Evolutionary conservation across 2,113 vertebrate species (phyloP).

Genomic region (Panthera uncia): DNA sequence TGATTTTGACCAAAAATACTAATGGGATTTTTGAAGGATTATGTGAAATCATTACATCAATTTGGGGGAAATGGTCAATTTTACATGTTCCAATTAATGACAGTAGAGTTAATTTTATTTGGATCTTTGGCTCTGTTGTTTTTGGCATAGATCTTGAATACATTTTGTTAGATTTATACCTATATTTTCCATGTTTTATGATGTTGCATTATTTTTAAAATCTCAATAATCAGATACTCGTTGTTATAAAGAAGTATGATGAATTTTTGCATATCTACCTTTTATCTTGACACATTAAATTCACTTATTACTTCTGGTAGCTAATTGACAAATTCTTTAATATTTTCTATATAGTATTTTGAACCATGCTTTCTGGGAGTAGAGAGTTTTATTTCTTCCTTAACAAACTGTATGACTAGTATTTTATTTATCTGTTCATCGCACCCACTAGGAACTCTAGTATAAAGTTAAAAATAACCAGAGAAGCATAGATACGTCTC

Average conservation of each 20-base stretch:
- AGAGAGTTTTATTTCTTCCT: neutral
- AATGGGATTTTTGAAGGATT: neutral
- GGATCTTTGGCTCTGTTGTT: neutral
- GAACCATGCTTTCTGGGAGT: neutral
- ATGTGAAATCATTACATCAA: neutral
- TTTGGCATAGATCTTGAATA: neutral
- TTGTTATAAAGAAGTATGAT: neutral
- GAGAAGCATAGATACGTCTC: neutral
- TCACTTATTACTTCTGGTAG: neutral
- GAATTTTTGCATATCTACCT: neutral
- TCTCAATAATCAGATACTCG: neutral
- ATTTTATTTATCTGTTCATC: neutral
- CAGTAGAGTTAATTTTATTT: neutral
- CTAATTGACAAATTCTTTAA: neutral
- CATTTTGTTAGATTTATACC: neutral
- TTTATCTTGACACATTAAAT: neutral
- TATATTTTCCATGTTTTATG: neutral
- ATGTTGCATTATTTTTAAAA: neutral
- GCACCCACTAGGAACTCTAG: neutral
- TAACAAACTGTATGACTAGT: neutral
- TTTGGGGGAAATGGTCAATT: neutral
- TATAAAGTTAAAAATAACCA: neutral
- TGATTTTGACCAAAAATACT: neutral
- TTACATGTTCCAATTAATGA: neutral
- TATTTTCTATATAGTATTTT: neutral